A percentile compares a stretch with the other conserved stretches of the same genome.
These are phyloP conservation scores for Rhaphigaster nebulosa DNA, from an alignment of 2,888 invertebrate genomes.

Conservation along the genomic window DNA sequence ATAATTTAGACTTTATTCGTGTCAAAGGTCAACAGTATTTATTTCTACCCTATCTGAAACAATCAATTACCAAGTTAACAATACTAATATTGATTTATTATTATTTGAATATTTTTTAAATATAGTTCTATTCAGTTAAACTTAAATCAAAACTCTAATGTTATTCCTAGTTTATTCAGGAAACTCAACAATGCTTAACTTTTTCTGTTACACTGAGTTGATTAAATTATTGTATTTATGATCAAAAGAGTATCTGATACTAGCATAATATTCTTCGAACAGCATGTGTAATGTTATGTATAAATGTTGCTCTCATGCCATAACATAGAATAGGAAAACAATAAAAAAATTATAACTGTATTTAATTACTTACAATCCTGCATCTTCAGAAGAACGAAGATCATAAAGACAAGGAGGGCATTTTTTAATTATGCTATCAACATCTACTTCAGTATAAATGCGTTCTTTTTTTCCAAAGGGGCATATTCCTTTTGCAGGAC, in stretches of 20 bases:
- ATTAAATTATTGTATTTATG: neutral
- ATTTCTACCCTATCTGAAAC: neutral
- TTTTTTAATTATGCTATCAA: neutral
- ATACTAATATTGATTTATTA: neutral
- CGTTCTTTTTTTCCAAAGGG: neutral
- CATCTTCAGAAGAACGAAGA: neutral
- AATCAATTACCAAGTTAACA: neutral
- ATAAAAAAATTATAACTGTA: neutral
- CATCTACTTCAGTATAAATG: neutral
- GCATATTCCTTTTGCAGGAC: neutral
- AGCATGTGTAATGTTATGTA: neutral
- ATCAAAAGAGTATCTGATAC: neutral
- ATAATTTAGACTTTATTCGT: neutral
- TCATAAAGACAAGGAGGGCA: neutral
- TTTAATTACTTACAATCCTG: slow-evolving; percentile 39
- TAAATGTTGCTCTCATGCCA: neutral
- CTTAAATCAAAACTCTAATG: neutral
- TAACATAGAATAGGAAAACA: neutral
- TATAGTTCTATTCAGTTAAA: neutral
- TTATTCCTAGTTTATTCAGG: neutral
- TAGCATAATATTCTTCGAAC: neutral
- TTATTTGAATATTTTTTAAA: neutral
- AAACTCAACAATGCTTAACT: neutral
- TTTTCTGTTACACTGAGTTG: neutral
- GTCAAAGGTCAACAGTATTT: neutral